Evolutionary conservation across 2,888 invertebrate species (phyloP), one percentile per base, ranked within the genome.

Genomic region (Torymus auratus): DNA sequence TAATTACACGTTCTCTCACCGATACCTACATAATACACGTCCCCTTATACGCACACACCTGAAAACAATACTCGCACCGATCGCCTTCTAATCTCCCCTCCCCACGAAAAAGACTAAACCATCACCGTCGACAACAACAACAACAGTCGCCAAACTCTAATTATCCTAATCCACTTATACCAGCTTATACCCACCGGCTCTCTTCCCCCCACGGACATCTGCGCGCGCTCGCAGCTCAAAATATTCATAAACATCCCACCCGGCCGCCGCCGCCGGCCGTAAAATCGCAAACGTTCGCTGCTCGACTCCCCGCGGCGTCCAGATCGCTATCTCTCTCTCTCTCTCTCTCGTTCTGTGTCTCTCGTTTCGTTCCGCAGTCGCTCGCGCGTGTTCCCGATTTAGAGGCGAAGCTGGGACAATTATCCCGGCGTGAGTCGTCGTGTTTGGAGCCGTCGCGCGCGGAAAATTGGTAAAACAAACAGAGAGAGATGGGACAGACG

Each of bases 81-180:
- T 41, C 41, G 41, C 7, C 7, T 5, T 7, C 41, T 41, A 41
- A 41, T 41, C 41, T 41, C 41, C 41, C 41, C 41, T 41, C 7
- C 41, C 5, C 7, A 41, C 5, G 1, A 41, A 7, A 41, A 41
- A 41, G 41, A 41, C 41, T 20, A 20, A 7, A 41, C 28, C 28
- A 28, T 3, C 5, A 1, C 41, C 41, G 41, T 28, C 28, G 28
- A 0, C 28, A 28, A 41, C 41, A 41, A 41, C 41, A 41, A 41
- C 41, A 41, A 41, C 7, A 41, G 41, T 41, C 41, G 7, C 41
- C 41, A 41, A 41, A 41, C 41, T 41, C 77, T 62, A 81, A 81
- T 81, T 81, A 81, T 69, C 77, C 77, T 81, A 73, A 81, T 81
- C 81, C 77, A 81, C 81, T 81, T 81, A 77, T 41, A 41, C 41